These are phyloP conservation scores for Zaprionus inermis DNA, from an alignment of 1,140 invertebrate genomes.

Conservation along the genomic window DNA sequence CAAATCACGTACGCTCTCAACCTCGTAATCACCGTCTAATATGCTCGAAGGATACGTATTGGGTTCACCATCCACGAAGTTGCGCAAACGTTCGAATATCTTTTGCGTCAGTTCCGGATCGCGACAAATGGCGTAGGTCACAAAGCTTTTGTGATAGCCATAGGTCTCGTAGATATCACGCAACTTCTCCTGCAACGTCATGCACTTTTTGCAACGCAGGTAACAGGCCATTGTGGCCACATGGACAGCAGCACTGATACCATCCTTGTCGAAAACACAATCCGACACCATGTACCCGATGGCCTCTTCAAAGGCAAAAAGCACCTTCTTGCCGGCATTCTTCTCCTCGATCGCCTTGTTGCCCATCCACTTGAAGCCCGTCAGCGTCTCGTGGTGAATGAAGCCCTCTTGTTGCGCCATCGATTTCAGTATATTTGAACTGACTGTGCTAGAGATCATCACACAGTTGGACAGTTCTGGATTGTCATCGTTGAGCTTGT, in stretches of 20 bases:
- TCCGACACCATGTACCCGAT: slow-evolving; percentile 97
- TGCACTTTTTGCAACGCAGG: slow-evolving; percentile 87
- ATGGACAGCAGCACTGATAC: slow-evolving; percentile 93
- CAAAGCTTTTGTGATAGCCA: slow-evolving; percentile 93
- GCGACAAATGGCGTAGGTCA: slow-evolving; percentile 95
- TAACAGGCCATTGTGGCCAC: slow-evolving; percentile 92
- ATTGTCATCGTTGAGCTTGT: slow-evolving; percentile 85
- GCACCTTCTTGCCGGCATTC: slow-evolving; percentile 88
- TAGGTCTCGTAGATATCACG: slow-evolving; percentile 93
- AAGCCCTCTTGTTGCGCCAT: slow-evolving; percentile 94
- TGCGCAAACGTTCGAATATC: slow-evolving; percentile 94
- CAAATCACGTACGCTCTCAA: slow-evolving; percentile 92
- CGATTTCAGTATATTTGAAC: slow-evolving; percentile 95
- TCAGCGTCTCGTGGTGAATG: slow-evolving; percentile 96
- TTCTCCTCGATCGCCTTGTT: slow-evolving; percentile 92
- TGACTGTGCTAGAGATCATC: slow-evolving; percentile 97
- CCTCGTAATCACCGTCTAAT: slow-evolving; percentile 89
- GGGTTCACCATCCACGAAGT: slow-evolving; percentile 86
- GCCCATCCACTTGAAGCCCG: slow-evolving; percentile 99
- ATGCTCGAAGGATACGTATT: slow-evolving; percentile 89
- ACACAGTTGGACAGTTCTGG: slow-evolving; percentile 87
- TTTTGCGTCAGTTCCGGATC: slow-evolving; percentile 88
- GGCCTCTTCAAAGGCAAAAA: slow-evolving; percentile 98
- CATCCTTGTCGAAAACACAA: slow-evolving; percentile 97
- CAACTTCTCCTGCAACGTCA: slow-evolving; percentile 90